Percentiles rank a stretch among this genome's conserved stretches.
Conservation (phyloP, 2,797 vertebrate species). For the Muscicapa striata region DNA sequence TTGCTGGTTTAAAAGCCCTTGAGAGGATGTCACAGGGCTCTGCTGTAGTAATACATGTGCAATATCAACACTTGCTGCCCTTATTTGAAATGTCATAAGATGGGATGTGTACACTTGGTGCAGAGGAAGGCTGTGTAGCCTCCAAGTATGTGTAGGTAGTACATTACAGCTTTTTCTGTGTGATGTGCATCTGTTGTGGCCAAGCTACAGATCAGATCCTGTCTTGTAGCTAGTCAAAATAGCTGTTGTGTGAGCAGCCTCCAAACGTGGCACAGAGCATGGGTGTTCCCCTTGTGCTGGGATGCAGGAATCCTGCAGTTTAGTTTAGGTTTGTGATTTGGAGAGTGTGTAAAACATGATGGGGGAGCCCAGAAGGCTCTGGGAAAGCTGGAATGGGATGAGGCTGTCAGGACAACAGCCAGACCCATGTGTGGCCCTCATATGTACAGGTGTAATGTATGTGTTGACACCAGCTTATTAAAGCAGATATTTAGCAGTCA, state of each 20-base stretch:
- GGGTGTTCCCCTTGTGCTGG: background rate
- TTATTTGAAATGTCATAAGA: constrained; percentile 12
- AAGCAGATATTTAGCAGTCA: background rate
- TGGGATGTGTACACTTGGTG: background rate
- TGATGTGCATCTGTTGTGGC: background rate
- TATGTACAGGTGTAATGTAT: background rate
- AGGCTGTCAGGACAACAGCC: background rate
- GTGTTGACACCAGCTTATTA: background rate
- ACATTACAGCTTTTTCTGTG: background rate
- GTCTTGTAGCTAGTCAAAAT: background rate
- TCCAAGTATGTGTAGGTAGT: background rate
- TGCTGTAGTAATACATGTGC: background rate
- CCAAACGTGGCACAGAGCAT: background rate
- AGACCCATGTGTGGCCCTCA: background rate
- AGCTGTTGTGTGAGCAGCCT: background rate
- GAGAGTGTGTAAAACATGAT: background rate
- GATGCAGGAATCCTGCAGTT: background rate
- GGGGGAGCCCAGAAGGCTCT: background rate
- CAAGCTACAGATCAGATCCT: background rate
- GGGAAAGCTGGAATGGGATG: background rate
- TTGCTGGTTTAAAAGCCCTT: constrained; percentile 51
- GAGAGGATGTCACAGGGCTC: constrained; percentile 17
- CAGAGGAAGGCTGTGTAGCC: background rate
- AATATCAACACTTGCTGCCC: background rate
- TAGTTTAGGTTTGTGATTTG: background rate